Base-by-base conservation (phyloP, 2,113 vertebrate genomes). In the Lasiurus borealis region DNA sequence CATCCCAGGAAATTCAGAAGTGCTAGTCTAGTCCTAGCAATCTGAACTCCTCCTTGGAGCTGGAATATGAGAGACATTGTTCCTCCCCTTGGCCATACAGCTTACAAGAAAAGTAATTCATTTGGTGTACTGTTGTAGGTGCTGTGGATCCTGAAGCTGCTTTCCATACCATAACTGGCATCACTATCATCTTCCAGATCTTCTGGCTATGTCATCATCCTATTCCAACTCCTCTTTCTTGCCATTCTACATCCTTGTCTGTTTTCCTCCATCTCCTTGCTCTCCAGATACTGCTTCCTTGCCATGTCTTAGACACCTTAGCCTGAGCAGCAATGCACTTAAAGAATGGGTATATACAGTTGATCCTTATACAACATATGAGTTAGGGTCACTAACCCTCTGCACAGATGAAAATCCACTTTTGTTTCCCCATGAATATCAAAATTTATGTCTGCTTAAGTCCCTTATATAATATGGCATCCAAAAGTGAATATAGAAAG, bases 61-160 rank as follows among this genome's bases (percentile, higher is more conserved):
- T 90, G 64, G 98, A 73, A 96, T 97, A 97, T 3, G 29, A 64
- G 95, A 98, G 94, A 89, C 88, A 31, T 66, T 97, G 96, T 72
- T 98, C 90, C 31, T 97, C 91, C 78, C 85, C 31, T 0, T n/a
- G 64, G 64, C 64, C 64, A 31, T 66, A 15, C 29, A 15, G 64
- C 64, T 66, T n/a, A 31, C 64, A 66, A 66, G 64, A 15, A 7
- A n/a, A 7, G 29, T 66, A 31, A 27, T 13, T 64, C 29, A 66
- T 15, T 15, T 66, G 14, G 29, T 14, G 64, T n/a, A 31, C 13
- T 31, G 64, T 29, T 66, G 6, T 31, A 66, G 29, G 29, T 15
- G 29, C 29, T 31, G 13, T n/a, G 64, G 64, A 29, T 66, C 64
- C 64, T 66, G 13, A 66, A n/a, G 29, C 64, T 66, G 29, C 64